phyloP scores from a whole-genome alignment of 1,140 invertebrate species.

The Philopotamus ludificatus region DNA sequence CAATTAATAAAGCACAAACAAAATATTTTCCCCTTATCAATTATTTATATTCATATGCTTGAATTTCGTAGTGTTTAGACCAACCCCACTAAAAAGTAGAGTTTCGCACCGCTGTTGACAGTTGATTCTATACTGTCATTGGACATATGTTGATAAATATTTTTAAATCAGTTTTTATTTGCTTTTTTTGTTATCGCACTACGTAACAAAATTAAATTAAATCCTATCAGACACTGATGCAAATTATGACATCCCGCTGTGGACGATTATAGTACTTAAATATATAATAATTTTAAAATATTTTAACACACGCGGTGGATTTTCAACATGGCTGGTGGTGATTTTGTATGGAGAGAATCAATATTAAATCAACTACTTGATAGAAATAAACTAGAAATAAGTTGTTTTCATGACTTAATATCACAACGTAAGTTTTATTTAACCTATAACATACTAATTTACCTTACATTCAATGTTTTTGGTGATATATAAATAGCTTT shows the following conservation, averaged over 20 bases:
- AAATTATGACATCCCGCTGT: background rate
- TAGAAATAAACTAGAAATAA: slow-evolving; percentile 52
- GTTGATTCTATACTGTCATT: slow-evolving; percentile 12
- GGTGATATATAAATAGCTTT: no score
- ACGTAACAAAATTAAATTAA: background rate
- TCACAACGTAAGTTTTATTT: slow-evolving; percentile 50
- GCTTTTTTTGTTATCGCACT: background rate
- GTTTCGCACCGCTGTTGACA: background rate
- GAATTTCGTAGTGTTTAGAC: background rate
- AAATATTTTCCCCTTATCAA: background rate
- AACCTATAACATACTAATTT: slow-evolving; percentile 27
- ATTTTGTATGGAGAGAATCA: slow-evolving; percentile 52
- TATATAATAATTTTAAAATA: background rate
- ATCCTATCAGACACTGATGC: background rate
- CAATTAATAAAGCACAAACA: no score
- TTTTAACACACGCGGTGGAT: background rate
- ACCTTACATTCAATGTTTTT: no score
- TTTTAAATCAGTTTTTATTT: background rate
- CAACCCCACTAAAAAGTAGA: background rate
- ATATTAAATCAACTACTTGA: slow-evolving; percentile 51
- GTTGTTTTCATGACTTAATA: slow-evolving; percentile 53
- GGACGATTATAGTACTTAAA: background rate
- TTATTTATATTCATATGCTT: background rate
- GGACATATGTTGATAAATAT: slow-evolving; percentile 21
- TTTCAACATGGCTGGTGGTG: slow-evolving; percentile 43